A percentile compares a stretch with the other conserved stretches of the same genome.
phyloP scores from a whole-genome alignment of 1,140 invertebrate genomes.

The Galleria mellonella region DNA sequence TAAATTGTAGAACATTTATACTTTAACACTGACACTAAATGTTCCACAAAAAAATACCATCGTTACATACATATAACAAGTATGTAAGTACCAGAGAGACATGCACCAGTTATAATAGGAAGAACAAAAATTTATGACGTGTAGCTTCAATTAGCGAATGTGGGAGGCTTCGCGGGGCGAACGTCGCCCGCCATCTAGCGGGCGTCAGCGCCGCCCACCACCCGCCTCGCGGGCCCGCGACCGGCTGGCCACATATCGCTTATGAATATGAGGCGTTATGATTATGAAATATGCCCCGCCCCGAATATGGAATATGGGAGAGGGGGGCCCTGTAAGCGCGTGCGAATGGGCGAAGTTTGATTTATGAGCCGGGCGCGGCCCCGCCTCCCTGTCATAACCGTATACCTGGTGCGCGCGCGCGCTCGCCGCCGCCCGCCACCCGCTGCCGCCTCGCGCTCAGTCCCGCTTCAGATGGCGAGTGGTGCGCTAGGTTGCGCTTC shows the following conservation, averaged over 20 bases:
- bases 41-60: no score
- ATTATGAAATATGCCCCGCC: constrained; percentile 75
- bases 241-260: constrained; percentile 52
- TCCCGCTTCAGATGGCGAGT: constrained; percentile 68
- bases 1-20: no score
- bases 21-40: no score
- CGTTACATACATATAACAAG: not conserved
- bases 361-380: constrained; percentile 70
- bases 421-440: constrained; percentile 44
- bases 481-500: constrained; percentile 38
- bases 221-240: constrained; percentile 22
- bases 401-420: constrained; percentile 67
- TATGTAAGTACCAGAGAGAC: not conserved
- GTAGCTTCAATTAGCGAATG: constrained; percentile 65
- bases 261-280: constrained; percentile 75
- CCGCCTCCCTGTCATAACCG: constrained; percentile 73
- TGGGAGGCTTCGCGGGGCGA: constrained; percentile 63
- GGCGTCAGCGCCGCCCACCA: constrained; percentile 58
- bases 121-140: constrained; percentile 64
- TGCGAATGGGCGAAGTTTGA: constrained; percentile 74
- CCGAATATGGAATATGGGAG: constrained; percentile 72
- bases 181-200: constrained; percentile 64
- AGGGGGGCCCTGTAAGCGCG: constrained; percentile 51
- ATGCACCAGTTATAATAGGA: constrained; percentile 8
- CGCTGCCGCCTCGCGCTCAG: constrained; percentile 58